Percentiles rank a stretch among this genome's conserved stretches.
Evolutionary conservation across 2,113 vertebrate species (phyloP).

Genomic region (Paracanthobrama guichenoti): DNA sequence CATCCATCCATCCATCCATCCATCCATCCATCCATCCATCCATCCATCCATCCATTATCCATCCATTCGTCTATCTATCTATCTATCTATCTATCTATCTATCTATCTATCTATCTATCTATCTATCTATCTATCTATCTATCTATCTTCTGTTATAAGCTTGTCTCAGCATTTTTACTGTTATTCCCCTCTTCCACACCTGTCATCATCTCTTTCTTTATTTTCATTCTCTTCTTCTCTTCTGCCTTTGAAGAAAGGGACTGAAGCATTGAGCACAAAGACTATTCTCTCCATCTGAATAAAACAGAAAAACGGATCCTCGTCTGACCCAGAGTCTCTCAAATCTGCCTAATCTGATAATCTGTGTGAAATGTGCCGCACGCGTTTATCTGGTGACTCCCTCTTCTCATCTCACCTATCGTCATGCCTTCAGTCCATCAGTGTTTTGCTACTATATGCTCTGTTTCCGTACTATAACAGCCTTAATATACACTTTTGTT

Average conservation of each 20-base stretch:
- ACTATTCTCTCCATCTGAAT: not conserved
- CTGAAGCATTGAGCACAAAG: not conserved
- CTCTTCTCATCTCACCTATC: constrained; percentile 4
- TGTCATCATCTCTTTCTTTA: not conserved
- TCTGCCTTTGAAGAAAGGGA: not conserved
- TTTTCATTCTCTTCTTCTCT: not conserved
- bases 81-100: not conserved
- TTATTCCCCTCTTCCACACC: not conserved
- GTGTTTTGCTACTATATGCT: not conserved
- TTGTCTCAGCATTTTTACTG: not conserved
- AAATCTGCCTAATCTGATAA: constrained; percentile 24
- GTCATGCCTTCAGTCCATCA: not conserved
- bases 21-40: not conserved
- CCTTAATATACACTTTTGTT: not conserved
- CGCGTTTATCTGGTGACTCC: constrained; percentile 10
- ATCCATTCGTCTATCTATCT: not conserved
- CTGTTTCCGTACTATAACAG: not conserved
- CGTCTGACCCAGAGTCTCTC: not conserved
- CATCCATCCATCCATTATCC: not conserved
- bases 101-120: not conserved
- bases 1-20: not conserved
- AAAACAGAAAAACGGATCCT: not conserved
- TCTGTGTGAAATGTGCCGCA: constrained; percentile 20
- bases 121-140: not conserved
- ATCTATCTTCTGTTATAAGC: not conserved